Percentiles rank a stretch among this genome's conserved stretches.
These are phyloP conservation scores for Rhinophrynus dorsalis DNA, from an alignment of 2,797 vertebrate genomes.

Conservation along the genomic window DNA sequence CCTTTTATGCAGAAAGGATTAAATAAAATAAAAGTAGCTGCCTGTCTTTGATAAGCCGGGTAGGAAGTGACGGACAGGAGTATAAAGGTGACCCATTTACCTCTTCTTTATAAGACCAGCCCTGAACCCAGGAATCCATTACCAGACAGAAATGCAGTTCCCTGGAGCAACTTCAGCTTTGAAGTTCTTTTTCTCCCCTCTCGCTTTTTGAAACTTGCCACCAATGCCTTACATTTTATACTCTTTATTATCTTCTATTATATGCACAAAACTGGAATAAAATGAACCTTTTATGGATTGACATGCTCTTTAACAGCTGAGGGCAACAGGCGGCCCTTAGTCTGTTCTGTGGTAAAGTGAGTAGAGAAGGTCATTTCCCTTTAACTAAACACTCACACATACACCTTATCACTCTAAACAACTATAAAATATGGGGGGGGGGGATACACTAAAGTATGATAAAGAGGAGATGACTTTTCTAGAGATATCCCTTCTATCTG, in stretches of 20 bases:
- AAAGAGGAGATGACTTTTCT: no score
- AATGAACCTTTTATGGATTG: no score
- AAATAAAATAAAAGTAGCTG: not conserved
- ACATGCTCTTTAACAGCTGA: no score
- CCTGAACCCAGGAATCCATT: conserved; percentile 7
- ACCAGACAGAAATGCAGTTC: conserved; percentile 17
- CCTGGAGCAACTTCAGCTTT: not conserved
- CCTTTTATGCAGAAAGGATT: conserved; percentile 9
- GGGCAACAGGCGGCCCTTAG: no score
- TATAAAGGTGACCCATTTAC: conserved; percentile 14
- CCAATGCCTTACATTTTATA: conserved; percentile 4
- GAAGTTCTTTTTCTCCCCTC: not conserved
- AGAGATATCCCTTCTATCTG: no score
- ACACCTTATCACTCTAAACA: no score
- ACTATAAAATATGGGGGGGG: no score
- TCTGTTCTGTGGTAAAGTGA: no score
- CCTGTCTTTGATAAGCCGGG: conserved; percentile 7
- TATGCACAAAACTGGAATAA: no score
- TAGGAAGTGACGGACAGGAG: not conserved
- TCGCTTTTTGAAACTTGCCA: not conserved
- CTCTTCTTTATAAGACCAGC: not conserved
- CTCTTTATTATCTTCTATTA: not conserved
- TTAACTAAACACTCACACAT: no score
- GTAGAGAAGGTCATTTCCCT: no score
- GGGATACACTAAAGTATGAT: no score